Base-by-base conservation (phyloP, 2,113 vertebrate genomes). In the Sitta europaea region DNA sequence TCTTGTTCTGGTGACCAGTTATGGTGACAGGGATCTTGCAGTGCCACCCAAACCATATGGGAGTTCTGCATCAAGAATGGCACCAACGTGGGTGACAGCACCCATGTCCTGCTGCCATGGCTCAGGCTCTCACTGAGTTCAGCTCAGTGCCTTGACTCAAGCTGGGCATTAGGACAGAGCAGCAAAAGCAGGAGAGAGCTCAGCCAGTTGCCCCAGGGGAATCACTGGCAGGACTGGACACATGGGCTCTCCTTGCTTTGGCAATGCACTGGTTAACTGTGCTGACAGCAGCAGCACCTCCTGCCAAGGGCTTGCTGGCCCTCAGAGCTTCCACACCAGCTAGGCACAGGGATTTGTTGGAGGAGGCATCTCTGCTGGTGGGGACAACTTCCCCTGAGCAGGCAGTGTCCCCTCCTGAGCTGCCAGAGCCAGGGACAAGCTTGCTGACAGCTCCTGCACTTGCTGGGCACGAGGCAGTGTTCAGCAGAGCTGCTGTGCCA, bases 201-300 rank as follows among this genome's bases (percentile, higher is more conserved):
- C 12, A 18, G 24, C 59, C 48, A 35, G 21, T 48, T 58, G 61
- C 61, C 45, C 24, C 3, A 15, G 17, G 61, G 45, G 40, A 54
- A 13, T 50, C 14, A 2, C 35, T 40, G 17, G 7, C 66, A 59
- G 38, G 40, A 45, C 86, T 65, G 61, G 66, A 83, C n/a, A n/a
- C n/a, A n/a, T n/a, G n/a, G 38, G 77, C 55, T 71, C 55, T 22
- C 35, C 0, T 0, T 0, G 3, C n/a, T 40, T 78, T 8, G 29
- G 67, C 16, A 38, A 2, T 2, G 10, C 51, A 19, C 2, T 9
- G 7, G 73, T 80, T 77, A 70, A 77, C 51, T 50, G 9, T 55
- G 36, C 51, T 92, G 42, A 68, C 72, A 65, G 58, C 21, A 1
- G 35, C 14, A 86, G 18, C 50, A 14, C 40, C 45, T 89, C 4